Conservation (phyloP, 2,888 invertebrate species). For the Parnassius orleans region DNA sequence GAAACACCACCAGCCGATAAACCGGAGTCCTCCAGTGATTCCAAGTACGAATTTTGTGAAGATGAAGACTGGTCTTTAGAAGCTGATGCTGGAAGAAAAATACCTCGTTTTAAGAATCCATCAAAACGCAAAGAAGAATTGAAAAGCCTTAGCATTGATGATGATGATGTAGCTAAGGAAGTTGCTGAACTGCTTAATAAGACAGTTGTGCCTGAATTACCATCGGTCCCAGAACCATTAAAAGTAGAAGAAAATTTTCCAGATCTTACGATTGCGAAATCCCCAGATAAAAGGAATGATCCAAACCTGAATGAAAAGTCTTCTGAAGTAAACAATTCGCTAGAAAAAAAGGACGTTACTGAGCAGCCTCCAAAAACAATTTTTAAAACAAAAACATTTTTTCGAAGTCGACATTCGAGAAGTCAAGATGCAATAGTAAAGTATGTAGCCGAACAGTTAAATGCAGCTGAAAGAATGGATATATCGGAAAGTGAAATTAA, state of each 20-base stretch:
- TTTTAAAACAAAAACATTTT: slow-evolving; percentile 79
- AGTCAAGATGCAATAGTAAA: slow-evolving; percentile 78
- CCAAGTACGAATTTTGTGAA: slow-evolving; percentile 91
- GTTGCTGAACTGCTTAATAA: slow-evolving; percentile 83
- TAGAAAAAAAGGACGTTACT: slow-evolving; percentile 41
- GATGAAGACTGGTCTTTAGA: slow-evolving; percentile 83
- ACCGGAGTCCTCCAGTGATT: slow-evolving; percentile 75
- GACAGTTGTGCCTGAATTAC: slow-evolving; percentile 81
- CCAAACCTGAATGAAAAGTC: slow-evolving; percentile 35
- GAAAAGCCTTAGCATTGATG: slow-evolving; percentile 66
- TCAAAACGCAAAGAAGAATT: slow-evolving; percentile 62
- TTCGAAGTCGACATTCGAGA: slow-evolving; percentile 77
- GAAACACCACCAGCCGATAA: slow-evolving; percentile 50
- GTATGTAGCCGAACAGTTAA: slow-evolving; percentile 75
- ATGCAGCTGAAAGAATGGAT: slow-evolving; percentile 70
- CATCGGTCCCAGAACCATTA: slow-evolving; percentile 74
- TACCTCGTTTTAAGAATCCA: slow-evolving; percentile 81
- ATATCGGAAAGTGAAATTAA: slow-evolving; percentile 64
- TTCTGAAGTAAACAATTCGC: slow-evolving; percentile 37
- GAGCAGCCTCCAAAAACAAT: slow-evolving; percentile 68
- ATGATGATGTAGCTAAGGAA: slow-evolving; percentile 75
- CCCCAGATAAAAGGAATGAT: slow-evolving; percentile 63
- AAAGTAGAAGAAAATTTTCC: slow-evolving; percentile 82
- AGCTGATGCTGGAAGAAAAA: slow-evolving; percentile 81
- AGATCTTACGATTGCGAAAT: slow-evolving; percentile 72